These are phyloP conservation scores for Helostoma temminkii DNA, from an alignment of 2,797 vertebrate genomes.

Conservation along the genomic window DNA sequence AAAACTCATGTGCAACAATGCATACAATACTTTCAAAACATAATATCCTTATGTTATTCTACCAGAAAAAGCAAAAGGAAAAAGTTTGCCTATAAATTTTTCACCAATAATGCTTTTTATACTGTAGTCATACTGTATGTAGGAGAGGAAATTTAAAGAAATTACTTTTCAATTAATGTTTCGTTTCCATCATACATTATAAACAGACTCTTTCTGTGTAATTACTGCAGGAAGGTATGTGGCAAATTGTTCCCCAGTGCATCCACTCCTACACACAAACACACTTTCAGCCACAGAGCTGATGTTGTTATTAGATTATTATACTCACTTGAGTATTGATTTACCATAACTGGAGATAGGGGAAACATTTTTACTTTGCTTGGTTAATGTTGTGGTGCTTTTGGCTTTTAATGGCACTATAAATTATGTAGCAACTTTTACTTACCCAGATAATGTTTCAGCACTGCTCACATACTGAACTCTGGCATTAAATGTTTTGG, in stretches of 20 bases:
- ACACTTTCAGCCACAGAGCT: slow-evolving; percentile 53
- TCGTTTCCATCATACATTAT: slow-evolving; percentile 49
- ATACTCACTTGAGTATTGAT: slow-evolving; percentile 75
- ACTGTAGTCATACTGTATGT: background rate
- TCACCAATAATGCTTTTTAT: slow-evolving; percentile 9
- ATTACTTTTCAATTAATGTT: slow-evolving; percentile 60
- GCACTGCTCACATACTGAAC: background rate
- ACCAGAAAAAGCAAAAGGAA: slow-evolving; percentile 22
- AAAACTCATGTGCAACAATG: no score
- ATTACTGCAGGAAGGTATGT: slow-evolving; percentile 66
- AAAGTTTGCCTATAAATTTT: slow-evolving; percentile 7
- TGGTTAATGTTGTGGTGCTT: slow-evolving; percentile 58
- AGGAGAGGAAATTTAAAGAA: slow-evolving; percentile 51
- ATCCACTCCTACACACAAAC: slow-evolving; percentile 62
- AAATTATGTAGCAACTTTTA: slow-evolving; percentile 59
- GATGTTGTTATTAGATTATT: slow-evolving; percentile 74
- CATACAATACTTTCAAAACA: slow-evolving; percentile 15
- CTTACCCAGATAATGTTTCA: slow-evolving; percentile 30
- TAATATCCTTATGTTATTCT: slow-evolving; percentile 2
- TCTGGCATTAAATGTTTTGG: background rate
- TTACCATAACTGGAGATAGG: slow-evolving; percentile 69
- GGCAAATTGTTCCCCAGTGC: slow-evolving; percentile 69
- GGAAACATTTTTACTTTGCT: slow-evolving; percentile 55
- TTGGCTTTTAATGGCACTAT: slow-evolving; percentile 55
- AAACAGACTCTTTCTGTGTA: slow-evolving; percentile 57